phyloP scores from a whole-genome alignment of 2,113 vertebrate genomes.

The Burhinus bistriatus region DNA sequence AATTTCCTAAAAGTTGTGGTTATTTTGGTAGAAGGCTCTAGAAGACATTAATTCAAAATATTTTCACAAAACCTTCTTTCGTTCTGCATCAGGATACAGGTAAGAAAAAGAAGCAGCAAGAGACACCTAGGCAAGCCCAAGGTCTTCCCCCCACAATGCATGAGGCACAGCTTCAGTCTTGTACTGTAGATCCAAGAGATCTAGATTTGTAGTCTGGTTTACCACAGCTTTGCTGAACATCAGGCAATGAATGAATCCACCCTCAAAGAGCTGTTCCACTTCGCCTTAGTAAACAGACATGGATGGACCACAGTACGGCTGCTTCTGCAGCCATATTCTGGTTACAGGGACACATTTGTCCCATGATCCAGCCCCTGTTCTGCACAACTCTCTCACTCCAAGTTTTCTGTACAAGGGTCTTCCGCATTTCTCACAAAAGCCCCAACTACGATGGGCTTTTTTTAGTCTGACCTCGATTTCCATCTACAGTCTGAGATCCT shows the following conservation, averaged over 20 bases:
- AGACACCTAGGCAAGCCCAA: not conserved
- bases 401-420: not conserved
- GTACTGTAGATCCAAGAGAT: not conserved
- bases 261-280: not conserved
- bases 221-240: not conserved
- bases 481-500: not conserved
- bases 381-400: not conserved
- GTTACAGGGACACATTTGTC: not conserved
- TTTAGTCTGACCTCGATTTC: not conserved
- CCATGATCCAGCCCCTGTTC: not conserved
- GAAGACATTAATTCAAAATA: not conserved
- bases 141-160: not conserved
- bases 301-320: fast-evolving
- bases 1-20: not conserved
- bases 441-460: not conserved
- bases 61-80: not conserved
- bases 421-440: not conserved
- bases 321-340: not conserved
- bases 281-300: not conserved
- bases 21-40: not conserved
- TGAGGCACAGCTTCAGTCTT: not conserved
- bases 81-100: not conserved
- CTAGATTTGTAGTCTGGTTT: not conserved
- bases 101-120: not conserved
- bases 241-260: not conserved